phyloP scores from a whole-genome alignment of 2,888 invertebrate species.

The Erpobdella octoculata region DNA sequence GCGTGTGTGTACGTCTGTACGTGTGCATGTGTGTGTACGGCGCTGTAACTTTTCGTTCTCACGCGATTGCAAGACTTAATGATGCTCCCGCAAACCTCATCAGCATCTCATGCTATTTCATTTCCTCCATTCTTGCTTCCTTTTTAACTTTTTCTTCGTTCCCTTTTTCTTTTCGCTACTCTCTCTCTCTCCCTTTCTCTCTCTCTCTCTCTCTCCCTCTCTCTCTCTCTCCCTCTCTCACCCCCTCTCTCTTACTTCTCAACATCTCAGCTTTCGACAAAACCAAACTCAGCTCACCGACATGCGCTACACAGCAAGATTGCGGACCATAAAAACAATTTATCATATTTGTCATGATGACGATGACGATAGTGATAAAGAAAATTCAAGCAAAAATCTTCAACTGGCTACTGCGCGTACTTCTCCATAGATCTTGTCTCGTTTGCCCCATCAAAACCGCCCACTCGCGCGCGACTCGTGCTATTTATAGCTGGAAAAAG shows the following conservation, averaged over 20 bases:
- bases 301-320: neutral
- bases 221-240: neutral
- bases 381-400: neutral
- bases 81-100: neutral
- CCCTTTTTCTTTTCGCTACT: neutral
- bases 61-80: no score
- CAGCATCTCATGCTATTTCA: neutral
- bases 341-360: neutral
- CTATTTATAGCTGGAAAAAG: no score
- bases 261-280: neutral
- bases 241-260: neutral
- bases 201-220: neutral
- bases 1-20: no score
- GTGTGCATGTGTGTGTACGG: no score
- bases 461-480: no score
- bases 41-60: no score
- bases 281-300: neutral
- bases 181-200: neutral
- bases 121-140: neutral
- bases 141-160: neutral
- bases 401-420: neutral
- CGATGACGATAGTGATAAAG: neutral
- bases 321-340: slow-evolving; percentile 6
- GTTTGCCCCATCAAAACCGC: no score
- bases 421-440: slow-evolving; percentile 24